Evolutionary conservation across 37 sponge, comb jelly and placozoan species (phyloP).

Genomic region (Eunapius fragilis): DNA sequence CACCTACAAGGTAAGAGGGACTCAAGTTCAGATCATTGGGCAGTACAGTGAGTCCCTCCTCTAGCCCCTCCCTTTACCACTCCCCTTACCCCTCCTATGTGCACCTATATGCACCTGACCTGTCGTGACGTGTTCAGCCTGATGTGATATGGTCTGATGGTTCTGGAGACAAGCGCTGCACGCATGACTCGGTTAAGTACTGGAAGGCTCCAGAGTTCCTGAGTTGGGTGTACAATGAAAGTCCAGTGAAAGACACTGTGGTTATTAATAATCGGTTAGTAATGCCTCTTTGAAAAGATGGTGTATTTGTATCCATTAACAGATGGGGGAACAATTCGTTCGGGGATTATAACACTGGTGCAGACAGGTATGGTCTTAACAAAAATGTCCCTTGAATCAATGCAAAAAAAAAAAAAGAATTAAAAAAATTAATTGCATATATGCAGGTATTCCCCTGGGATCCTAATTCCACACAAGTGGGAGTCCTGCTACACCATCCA

Average conservation of each 20-base stretch:
- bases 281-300: too few relatives aligned
- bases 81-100: neutral
- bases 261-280: conserved; percentile 60
- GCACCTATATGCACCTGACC: too few relatives aligned
- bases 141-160: conserved; percentile 82
- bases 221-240: conserved; percentile 84
- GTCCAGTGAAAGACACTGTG: conserved; percentile 63
- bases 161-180: conserved; percentile 58
- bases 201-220: conserved; percentile 77
- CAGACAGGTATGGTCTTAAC: conserved; percentile 54
- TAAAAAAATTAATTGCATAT: neutral
- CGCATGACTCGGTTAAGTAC: conserved; percentile 66
- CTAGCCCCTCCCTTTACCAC: too few relatives aligned
- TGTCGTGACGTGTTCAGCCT: conserved; percentile 42
- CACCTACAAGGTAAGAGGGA: conserved; percentile 66
- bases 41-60: too few relatives aligned
- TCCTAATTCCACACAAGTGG: conserved; percentile 64
- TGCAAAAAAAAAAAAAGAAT: too few relatives aligned
- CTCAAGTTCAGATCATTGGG: too few relatives aligned
- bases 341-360: conserved; percentile 73
- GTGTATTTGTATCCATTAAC: neutral
- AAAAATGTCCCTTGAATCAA: neutral
- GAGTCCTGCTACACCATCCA: conserved; percentile 81
- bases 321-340: conserved; percentile 54
- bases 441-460: conserved; percentile 56